Base-by-base conservation (phyloP, 2,888 invertebrate species). In the Ommatoiulus sabulosus region DNA sequence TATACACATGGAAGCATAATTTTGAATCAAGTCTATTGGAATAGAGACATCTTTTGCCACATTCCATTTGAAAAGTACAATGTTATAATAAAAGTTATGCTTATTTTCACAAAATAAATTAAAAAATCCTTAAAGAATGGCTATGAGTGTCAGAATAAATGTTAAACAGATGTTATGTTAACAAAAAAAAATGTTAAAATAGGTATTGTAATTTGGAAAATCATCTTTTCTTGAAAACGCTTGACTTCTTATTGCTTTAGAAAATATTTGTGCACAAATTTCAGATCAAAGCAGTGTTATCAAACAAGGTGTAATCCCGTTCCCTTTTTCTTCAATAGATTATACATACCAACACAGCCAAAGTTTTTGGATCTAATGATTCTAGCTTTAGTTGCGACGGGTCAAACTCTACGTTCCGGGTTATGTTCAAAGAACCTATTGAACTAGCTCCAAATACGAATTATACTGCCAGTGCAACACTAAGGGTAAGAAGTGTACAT, bases 401-500 rank as follows among this genome's bases (percentile, higher is more conserved):
- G 24, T 95, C 96, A 0, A 95, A 95, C 89, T 95, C 95, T 91
- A 96, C 96, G 15, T 96, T 96, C 93, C 94, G 96, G 87, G 95
- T 96, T 87, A 95, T 96, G 95, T 97, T 97, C 92, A 96, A 96
- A 92, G 96, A 97, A 90, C 96, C 97, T 0, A 95, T 97, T 0
- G 97, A 97, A 92, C 96, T 97, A 87, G 92, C 95, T 89, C 95
- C 96, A 2, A 95, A 96, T 92, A 95, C 95, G 3, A 95, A 96
- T 89, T 97, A 97, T 92, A 96, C 96, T 46, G 96, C 97, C 52
- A 95, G 96, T 91, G 96, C 96, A 84, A 96, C 95, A 89, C 93
- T 97, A 20, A 96, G 96, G 94, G 96, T 96, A 92, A 91, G 91
- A 89, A 90, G 8, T 8, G 8, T 63, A 20, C 4, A 63, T 5